phyloP scores from a whole-genome alignment of 2,797 vertebrate species.

The Huso huso region DNA sequence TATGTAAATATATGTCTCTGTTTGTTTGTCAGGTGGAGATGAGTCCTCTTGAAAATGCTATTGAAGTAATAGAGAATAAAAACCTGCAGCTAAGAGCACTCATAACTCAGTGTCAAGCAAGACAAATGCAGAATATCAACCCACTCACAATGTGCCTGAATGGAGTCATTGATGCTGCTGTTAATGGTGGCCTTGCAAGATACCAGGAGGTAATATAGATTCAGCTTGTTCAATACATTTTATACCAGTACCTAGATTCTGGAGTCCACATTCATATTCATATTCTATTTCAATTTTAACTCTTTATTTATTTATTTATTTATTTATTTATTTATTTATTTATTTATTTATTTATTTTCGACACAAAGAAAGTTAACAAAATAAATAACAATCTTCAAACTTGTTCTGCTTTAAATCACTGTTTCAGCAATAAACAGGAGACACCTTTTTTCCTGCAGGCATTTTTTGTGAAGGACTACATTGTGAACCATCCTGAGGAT shows the following conservation, averaged over 20 bases:
- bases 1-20: not conserved
- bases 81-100: conserved; percentile 86
- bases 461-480: conserved; percentile 94
- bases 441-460: conserved; percentile 55
- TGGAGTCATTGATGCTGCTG: conserved; percentile 93
- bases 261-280: too few relatives aligned
- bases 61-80: conserved; percentile 95
- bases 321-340: too few relatives aligned
- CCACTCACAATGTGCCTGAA: conserved; percentile 98
- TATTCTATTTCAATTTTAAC: too few relatives aligned
- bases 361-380: too few relatives aligned
- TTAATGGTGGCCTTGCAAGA: conserved; percentile 90
- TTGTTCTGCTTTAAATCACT: not conserved
- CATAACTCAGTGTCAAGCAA: conserved; percentile 86
- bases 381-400: too few relatives aligned
- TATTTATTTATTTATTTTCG: too few relatives aligned
- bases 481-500: conserved; percentile 91
- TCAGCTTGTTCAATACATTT: too few relatives aligned
- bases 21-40: conserved; percentile 75
- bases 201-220: conserved; percentile 80
- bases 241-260: too few relatives aligned
- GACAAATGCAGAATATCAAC: conserved; percentile 96
- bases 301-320: too few relatives aligned
- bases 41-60: conserved; percentile 94
- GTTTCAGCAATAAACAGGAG: conserved; percentile 5